Evolutionary conservation across 2,888 invertebrate genomes (phyloP).

Genomic region (Chymomyza fuscimana): DNA sequence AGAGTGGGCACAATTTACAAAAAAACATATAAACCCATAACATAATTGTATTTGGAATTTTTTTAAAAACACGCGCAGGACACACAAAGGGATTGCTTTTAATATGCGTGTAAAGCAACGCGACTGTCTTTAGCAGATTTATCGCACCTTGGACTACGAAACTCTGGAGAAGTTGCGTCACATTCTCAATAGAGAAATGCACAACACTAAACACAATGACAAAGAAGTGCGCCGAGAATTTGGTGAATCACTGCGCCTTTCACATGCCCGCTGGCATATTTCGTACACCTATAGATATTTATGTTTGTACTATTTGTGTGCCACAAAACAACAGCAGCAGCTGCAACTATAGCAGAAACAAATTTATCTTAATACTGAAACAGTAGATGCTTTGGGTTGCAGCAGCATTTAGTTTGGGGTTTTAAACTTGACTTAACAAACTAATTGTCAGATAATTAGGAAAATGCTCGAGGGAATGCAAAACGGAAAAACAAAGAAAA

Average conservation of each 20-base stretch:
- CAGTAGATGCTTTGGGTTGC: background rate
- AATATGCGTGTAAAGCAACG: background rate
- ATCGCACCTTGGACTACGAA: constrained; percentile 77
- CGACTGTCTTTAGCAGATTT: constrained; percentile 64
- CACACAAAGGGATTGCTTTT: background rate
- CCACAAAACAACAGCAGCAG: background rate
- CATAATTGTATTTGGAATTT: no score
- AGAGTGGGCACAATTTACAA: no score
- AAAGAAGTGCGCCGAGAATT: constrained; percentile 79
- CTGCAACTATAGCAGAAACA: background rate
- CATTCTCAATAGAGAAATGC: constrained; percentile 78
- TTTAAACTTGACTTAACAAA: constrained; percentile 66
- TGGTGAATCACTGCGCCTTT: constrained; percentile 74
- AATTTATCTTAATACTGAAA: background rate
- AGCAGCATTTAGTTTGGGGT: constrained; percentile 23
- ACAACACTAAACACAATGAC: constrained; percentile 80
- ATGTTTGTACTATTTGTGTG: no score
- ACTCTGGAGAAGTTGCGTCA: constrained; percentile 78
- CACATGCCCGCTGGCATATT: no score
- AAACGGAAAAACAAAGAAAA: constrained; percentile 24
- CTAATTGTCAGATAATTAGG: constrained; percentile 76
- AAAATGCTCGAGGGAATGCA: constrained; percentile 55
- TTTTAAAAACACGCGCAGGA: no score
- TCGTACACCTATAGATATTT: no score
- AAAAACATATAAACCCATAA: no score